These are phyloP conservation scores for Pelusios castaneus DNA, from an alignment of 2,113 vertebrate species.

Conservation along the genomic window DNA sequence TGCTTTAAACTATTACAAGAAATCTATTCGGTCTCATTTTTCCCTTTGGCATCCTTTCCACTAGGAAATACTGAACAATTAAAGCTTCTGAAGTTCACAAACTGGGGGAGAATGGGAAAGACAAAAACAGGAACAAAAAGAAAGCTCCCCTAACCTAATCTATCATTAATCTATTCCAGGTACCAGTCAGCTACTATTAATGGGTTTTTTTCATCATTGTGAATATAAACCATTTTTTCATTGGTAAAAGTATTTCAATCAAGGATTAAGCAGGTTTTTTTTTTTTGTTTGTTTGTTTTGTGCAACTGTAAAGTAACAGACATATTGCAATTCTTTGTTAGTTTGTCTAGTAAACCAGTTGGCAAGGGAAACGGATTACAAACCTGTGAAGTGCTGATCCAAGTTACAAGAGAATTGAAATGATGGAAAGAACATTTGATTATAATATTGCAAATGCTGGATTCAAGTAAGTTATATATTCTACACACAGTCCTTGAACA, in stretches of 20 bases:
- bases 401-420: slow-evolving; percentile 45
- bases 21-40: slow-evolving; percentile 60
- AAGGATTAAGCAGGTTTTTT: slow-evolving; percentile 7
- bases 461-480: slow-evolving; percentile 33
- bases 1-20: slow-evolving; percentile 54
- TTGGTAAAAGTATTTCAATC: slow-evolving; percentile 41
- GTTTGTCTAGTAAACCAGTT: background rate
- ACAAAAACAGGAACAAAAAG: slow-evolving; percentile 58
- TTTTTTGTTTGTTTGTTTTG: background rate
- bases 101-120: slow-evolving; percentile 56
- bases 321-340: slow-evolving; percentile 5
- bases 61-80: slow-evolving; percentile 47
- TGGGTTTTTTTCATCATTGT: slow-evolving; percentile 4
- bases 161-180: background rate
- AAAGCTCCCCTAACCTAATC: background rate
- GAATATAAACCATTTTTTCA: slow-evolving; percentile 37
- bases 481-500: slow-evolving; percentile 57
- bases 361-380: background rate
- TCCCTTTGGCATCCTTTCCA: slow-evolving; percentile 49
- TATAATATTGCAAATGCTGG: slow-evolving; percentile 45
- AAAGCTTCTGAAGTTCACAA: slow-evolving; percentile 54
- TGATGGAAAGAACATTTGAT: slow-evolving; percentile 50
- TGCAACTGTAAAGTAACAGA: slow-evolving; percentile 22
- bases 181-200: slow-evolving; percentile 27
- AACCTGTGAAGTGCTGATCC: slow-evolving; percentile 35